Conservation (phyloP, 1,140 invertebrate species). For the Microplitis demolitor region DNA sequence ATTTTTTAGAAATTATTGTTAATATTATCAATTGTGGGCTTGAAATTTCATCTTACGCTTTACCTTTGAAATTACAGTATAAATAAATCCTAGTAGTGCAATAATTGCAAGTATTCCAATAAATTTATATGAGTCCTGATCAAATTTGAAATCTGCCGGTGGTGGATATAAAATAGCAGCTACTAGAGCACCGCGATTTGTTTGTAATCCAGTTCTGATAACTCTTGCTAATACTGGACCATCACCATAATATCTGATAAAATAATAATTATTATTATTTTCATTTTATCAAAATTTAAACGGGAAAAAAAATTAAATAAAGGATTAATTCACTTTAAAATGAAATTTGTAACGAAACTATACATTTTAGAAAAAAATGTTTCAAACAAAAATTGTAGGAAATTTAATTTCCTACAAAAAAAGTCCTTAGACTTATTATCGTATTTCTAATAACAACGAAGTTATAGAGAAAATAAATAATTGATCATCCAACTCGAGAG, state of each 20-base stretch:
- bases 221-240: conserved; percentile 72
- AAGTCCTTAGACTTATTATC: no score
- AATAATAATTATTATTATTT: conserved; percentile 33
- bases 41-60: conserved; percentile 8
- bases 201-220: conserved; percentile 83
- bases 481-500: no score
- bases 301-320: no score
- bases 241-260: conserved; percentile 77
- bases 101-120: conserved; percentile 81
- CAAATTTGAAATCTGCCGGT: conserved; percentile 93
- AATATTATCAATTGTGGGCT: neutral
- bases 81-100: conserved; percentile 78
- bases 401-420: no score
- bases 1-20: neutral
- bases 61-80: conserved; percentile 85
- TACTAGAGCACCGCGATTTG: conserved; percentile 88
- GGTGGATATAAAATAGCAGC: conserved; percentile 94
- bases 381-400: no score
- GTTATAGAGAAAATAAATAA: no score
- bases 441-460: no score
- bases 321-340: no score
- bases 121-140: conserved; percentile 91
- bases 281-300: no score
- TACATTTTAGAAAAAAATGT: no score
- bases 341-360: no score